Percentiles rank a stretch among this genome's conserved stretches.
Conservation (phyloP, 2,113 vertebrate species). For the Aphyosemion australe region DNA sequence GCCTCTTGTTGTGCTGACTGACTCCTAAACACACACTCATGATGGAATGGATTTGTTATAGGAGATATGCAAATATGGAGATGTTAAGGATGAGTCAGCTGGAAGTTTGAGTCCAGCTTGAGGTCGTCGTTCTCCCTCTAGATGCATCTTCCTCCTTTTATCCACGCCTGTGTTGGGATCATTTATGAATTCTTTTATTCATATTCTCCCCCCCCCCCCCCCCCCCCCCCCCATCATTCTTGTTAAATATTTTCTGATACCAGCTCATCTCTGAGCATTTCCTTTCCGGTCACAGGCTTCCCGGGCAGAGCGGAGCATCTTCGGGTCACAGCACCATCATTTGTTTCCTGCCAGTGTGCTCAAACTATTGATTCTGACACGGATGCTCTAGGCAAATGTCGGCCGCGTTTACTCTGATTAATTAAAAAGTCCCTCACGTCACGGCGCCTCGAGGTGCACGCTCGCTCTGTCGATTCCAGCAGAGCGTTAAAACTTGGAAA, state of each 20-base stretch:
- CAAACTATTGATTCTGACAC: constrained; percentile 71
- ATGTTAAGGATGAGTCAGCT: constrained; percentile 14
- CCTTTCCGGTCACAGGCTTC: constrained; percentile 18
- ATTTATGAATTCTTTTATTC: constrained; percentile 1
- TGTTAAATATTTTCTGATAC: background rate
- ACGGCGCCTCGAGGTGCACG: constrained; percentile 44
- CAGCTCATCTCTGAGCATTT: constrained; percentile 3
- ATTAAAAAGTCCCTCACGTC: constrained; percentile 73
- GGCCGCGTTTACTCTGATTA: constrained; percentile 68
- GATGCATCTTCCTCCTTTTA: background rate
- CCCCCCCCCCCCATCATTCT: background rate
- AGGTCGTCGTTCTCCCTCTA: constrained; percentile 26
- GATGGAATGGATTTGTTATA: constrained; percentile 37
- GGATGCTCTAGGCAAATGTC: constrained; percentile 71
- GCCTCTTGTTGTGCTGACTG: constrained; percentile 23
- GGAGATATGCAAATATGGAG: constrained; percentile 22
- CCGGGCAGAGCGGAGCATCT: background rate
- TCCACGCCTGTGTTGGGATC: background rate
- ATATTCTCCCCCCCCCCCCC: too few relatives aligned
- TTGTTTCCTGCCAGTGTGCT: constrained; percentile 66
- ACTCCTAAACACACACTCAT: constrained; percentile 13
- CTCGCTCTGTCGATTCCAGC: constrained; percentile 39
- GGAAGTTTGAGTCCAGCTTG: constrained; percentile 17
- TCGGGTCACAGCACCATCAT: constrained; percentile 58
- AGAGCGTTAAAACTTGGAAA: constrained; percentile 26